Conservation (phyloP, 2,888 invertebrate genomes). For the Pantelozetes paolii region DNA sequence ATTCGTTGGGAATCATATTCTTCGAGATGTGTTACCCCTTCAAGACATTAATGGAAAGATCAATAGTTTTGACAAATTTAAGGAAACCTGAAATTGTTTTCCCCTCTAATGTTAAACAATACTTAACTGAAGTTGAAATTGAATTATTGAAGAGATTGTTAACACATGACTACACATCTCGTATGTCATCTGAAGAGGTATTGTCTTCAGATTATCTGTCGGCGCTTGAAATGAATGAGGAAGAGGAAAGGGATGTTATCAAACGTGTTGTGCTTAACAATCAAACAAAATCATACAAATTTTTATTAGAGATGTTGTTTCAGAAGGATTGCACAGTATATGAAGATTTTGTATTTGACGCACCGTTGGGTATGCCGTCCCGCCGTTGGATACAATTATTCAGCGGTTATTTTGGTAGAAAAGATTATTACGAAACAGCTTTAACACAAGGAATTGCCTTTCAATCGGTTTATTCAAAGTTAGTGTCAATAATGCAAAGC, state of each 20-base stretch:
- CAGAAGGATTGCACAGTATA: conserved; percentile 60
- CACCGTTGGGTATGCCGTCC: conserved; percentile 35
- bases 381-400: too few relatives aligned
- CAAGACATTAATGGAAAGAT: conserved; percentile 85
- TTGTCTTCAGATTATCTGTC: conserved; percentile 77
- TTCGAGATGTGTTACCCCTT: conserved; percentile 92
- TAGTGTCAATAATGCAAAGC: conserved; percentile 30
- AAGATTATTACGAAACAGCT: neutral
- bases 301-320: conserved; percentile 53
- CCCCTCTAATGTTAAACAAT: conserved; percentile 64
- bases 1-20: conserved; percentile 81
- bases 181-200: conserved; percentile 81
- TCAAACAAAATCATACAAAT: conserved; percentile 70
- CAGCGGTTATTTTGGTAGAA: too few relatives aligned
- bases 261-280: conserved; percentile 74
- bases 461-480: conserved; percentile 32
- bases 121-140: conserved; percentile 52
- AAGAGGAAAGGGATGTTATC: conserved; percentile 74
- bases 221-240: conserved; percentile 77
- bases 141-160: conserved; percentile 64
- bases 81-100: conserved; percentile 66
- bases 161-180: conserved; percentile 72
- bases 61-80: conserved; percentile 68
- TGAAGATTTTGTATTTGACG: conserved; percentile 73
- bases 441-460: conserved; percentile 15